A percentile compares a stretch with the other conserved stretches of the same genome.
These are phyloP conservation scores for Mnemiopsis leidyi DNA, from an alignment of 37 sponge, comb jelly and placozoan species.

Conservation along the genomic window DNA sequence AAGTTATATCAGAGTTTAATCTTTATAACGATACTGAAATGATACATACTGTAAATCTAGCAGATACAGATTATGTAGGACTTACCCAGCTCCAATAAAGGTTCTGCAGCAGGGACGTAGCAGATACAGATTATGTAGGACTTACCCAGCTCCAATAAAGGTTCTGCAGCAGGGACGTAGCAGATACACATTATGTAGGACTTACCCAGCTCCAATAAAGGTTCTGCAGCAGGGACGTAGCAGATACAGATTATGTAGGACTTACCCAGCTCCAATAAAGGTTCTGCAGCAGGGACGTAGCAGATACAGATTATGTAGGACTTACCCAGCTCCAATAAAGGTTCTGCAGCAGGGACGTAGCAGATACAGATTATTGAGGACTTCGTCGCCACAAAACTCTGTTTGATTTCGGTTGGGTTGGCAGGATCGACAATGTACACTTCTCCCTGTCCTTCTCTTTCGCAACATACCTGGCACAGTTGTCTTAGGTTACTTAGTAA, in stretches of 20 bases:
- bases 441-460: conserved; percentile 55
- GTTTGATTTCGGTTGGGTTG: conserved; percentile 40
- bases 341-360: conserved; percentile 39
- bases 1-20: too few species aligned
- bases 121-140: conserved; percentile 10
- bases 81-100: conserved; percentile 4
- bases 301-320: not conserved
- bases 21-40: too few species aligned
- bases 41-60: too few species aligned
- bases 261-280: conserved; percentile 5
- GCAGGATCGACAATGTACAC: conserved; percentile 55
- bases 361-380: conserved; percentile 32
- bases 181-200: conserved; percentile 6
- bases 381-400: conserved; percentile 51
- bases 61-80: too few species aligned
- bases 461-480: conserved; percentile 32
- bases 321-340: conserved; percentile 20
- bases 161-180: not conserved
- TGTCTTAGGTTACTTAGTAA: not conserved
- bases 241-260: conserved; percentile 10
- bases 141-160: conserved; percentile 5
- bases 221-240: not conserved
- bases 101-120: not conserved
- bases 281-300: not conserved
- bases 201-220: conserved; percentile 5